Evolutionary conservation across 2,113 vertebrate genomes (phyloP).

Genomic region (Merops nubicus): DNA sequence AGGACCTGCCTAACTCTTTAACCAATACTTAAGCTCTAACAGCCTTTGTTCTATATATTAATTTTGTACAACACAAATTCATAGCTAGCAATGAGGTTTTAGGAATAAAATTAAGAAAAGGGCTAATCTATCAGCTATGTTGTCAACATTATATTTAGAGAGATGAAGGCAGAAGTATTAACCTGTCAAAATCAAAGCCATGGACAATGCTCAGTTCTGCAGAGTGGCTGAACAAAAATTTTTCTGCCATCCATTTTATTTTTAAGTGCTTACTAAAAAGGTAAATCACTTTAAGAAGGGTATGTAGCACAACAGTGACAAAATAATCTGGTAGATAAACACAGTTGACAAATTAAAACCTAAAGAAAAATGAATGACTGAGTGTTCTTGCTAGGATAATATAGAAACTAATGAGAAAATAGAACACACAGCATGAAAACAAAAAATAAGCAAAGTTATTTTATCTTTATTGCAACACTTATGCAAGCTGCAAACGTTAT

Average conservation of each 20-base stretch:
- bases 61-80: background rate
- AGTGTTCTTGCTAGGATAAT: background rate
- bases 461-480: background rate
- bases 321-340: background rate
- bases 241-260: background rate
- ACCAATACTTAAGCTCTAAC: background rate
- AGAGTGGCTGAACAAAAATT: background rate
- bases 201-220: background rate
- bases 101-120: background rate
- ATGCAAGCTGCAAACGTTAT: background rate
- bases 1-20: background rate
- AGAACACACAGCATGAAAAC: background rate
- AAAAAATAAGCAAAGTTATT: background rate
- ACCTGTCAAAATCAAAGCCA: conserved; percentile 49
- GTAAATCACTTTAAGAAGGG: conserved; percentile 1
- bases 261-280: background rate
- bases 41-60: background rate
- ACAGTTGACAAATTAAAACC: background rate
- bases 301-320: background rate
- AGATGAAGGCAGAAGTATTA: conserved; percentile 20
- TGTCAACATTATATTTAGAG: conserved; percentile 12
- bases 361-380: background rate
- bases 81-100: background rate
- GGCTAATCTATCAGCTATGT: background rate
- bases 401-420: background rate